A percentile compares a stretch with the other conserved stretches of the same genome.
phyloP scores from a whole-genome alignment of 1,140 invertebrate species.

The Penaeus japonicus region DNA sequence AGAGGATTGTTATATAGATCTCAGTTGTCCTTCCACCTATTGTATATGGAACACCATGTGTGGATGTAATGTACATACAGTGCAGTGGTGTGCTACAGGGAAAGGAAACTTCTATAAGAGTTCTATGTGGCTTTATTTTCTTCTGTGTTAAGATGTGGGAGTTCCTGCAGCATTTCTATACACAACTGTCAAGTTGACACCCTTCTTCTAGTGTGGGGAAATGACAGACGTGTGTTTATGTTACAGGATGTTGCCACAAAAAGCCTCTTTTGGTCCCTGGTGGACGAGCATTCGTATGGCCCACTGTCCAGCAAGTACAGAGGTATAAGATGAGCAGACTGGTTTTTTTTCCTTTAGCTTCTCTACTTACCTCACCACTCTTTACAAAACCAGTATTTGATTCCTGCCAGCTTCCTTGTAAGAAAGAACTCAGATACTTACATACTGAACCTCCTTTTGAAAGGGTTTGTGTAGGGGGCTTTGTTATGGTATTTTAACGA shows the following conservation, averaged over 20 bases:
- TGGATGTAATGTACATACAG: conserved; percentile 14
- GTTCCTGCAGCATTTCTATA: no score
- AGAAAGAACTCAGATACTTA: background rate
- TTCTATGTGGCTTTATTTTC: conserved; percentile 54
- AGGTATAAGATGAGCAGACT: conserved; percentile 71
- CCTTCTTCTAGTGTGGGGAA: background rate
- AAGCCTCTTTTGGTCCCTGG: conserved; percentile 92
- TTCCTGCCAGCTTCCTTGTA: background rate
- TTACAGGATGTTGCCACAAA: conserved; percentile 86
- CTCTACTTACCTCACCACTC: background rate
- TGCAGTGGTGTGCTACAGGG: background rate
- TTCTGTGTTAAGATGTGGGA: background rate
- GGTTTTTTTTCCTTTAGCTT: background rate
- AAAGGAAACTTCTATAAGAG: conserved; percentile 22
- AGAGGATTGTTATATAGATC: background rate
- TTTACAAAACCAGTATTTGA: background rate
- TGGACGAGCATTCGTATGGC: conserved; percentile 96
- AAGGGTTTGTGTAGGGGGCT: background rate
- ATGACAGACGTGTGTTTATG: conserved; percentile 49
- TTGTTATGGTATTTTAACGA: background rate
- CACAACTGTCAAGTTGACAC: background rate
- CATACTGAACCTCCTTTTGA: background rate
- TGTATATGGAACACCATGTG: conserved; percentile 22
- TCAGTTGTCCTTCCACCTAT: background rate
- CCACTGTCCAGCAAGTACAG: conserved; percentile 91